Evolutionary conservation across 2,888 invertebrate species (phyloP).

Genomic region (Aelia acuminata): DNA sequence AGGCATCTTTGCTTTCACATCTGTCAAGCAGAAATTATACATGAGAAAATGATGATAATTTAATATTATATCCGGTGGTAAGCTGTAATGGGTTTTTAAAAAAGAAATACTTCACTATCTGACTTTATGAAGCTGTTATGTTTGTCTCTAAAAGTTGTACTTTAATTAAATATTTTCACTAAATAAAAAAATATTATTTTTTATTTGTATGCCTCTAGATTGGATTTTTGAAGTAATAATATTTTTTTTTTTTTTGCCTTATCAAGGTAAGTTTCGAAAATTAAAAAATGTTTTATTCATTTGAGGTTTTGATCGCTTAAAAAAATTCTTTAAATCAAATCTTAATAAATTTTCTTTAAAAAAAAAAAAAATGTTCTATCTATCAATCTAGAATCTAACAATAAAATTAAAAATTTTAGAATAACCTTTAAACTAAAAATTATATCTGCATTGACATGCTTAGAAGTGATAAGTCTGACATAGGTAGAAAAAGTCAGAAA

Average conservation of each 20-base stretch:
- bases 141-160: background rate
- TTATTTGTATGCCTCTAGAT: too few relatives aligned
- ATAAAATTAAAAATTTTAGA: background rate
- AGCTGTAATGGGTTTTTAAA: background rate
- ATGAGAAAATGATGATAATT: background rate
- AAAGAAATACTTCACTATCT: background rate
- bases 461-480: background rate
- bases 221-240: background rate
- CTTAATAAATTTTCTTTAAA: too few relatives aligned
- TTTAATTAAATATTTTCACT: background rate
- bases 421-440: background rate
- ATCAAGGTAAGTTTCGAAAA: background rate
- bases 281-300: background rate
- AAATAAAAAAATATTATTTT: background rate
- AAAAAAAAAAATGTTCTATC: too few relatives aligned
- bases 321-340: too few relatives aligned
- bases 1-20: conserved; percentile 67
- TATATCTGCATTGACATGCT: background rate
- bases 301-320: too few relatives aligned
- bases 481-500: too few relatives aligned
- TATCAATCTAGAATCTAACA: background rate
- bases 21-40: conserved; percentile 52
- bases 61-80: background rate
- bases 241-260: background rate
- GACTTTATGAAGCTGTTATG: background rate